Evolutionary conservation across 1,140 invertebrate species (phyloP).

Genomic region (Micrasema minimum): DNA sequence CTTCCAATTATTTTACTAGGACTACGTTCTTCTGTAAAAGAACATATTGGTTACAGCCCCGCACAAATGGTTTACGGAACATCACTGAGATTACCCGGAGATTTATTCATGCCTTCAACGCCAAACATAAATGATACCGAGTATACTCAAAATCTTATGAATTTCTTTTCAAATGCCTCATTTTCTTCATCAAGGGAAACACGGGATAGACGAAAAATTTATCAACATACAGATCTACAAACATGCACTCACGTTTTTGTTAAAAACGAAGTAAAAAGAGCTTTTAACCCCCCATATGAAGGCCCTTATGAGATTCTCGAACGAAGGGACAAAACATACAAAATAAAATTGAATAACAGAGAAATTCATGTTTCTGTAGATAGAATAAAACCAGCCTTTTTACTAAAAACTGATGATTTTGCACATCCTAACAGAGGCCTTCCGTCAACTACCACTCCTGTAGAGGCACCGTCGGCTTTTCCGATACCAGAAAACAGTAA

Average conservation of each 20-base stretch:
- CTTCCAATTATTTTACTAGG: not conserved
- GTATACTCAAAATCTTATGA: not conserved
- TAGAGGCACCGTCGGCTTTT: too few species aligned
- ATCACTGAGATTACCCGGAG: not conserved
- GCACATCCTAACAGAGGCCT: too few species aligned
- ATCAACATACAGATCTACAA: not conserved
- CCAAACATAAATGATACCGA: not conserved
- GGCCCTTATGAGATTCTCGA: not conserved
- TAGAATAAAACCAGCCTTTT: not conserved
- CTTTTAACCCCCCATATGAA: not conserved
- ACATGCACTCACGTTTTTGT: not conserved
- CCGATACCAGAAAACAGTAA: too few species aligned
- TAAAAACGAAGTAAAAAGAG: not conserved
- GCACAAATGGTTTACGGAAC: not conserved
- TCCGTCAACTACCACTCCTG: too few species aligned
- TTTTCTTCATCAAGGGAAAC: not conserved
- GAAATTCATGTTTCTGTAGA: not conserved
- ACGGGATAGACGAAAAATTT: not conserved
- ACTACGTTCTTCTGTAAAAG: not conserved
- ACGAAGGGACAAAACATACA: not conserved
- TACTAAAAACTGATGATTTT: too few species aligned
- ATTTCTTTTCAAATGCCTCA: not conserved
- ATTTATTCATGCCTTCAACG: not conserved
- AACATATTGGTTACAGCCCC: not conserved
- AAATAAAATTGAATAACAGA: not conserved